These are phyloP conservation scores for Palythoa grandis DNA, from an alignment of 92 coral and sea anemone genomes.

Conservation along the genomic window DNA sequence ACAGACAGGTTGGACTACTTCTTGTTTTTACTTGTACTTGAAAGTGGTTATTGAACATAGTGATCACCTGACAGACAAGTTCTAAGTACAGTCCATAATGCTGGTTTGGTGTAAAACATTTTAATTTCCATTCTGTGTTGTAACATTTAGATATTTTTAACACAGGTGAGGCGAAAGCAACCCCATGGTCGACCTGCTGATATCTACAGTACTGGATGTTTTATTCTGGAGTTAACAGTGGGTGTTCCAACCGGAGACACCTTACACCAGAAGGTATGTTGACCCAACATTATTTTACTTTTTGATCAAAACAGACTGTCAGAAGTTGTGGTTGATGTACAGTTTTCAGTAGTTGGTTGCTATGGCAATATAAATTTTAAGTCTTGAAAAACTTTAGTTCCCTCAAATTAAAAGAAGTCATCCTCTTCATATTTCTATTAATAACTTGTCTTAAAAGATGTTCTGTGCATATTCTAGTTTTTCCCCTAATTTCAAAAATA, in stretches of 20 bases:
- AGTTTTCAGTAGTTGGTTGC: background rate
- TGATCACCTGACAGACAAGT: background rate
- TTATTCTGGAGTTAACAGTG: conserved; percentile 69
- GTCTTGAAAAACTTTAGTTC: background rate
- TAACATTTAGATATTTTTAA: background rate
- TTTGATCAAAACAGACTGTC: background rate
- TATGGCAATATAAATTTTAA: background rate
- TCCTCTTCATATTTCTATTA: no score
- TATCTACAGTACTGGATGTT: conserved; percentile 65
- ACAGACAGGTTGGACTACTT: no score
- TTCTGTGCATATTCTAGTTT: background rate
- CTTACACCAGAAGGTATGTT: conserved; percentile 49
- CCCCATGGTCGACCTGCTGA: conserved; percentile 95
- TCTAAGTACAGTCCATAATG: no score
- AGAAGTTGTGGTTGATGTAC: no score
- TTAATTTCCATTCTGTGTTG: background rate
- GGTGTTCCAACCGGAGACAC: conserved; percentile 51
- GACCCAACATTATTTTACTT: background rate
- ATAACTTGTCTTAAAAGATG: background rate
- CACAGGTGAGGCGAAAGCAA: conserved; percentile 52
- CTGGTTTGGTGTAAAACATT: background rate
- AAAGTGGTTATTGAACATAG: no score
- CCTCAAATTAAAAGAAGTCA: no score
- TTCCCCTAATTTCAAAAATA: background rate
- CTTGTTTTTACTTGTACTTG: background rate